Evolutionary conservation across 2,888 invertebrate genomes (phyloP).

Genomic region (Therioaphis trifolii): DNA sequence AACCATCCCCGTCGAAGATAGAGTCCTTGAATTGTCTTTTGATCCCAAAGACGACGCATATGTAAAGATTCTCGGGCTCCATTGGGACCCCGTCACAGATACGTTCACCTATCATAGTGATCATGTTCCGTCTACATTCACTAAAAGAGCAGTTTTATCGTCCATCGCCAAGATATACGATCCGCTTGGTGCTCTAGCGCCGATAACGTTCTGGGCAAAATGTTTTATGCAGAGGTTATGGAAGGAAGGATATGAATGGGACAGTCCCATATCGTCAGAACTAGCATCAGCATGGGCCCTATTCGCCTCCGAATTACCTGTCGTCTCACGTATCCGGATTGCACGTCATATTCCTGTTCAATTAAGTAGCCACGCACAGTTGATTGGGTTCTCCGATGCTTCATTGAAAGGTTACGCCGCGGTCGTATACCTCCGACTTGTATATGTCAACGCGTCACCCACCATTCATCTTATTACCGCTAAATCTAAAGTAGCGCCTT

Average conservation of each 20-base stretch:
- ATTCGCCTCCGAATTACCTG: background rate
- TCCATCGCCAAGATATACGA: conserved; percentile 2
- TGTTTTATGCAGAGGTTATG: too few relatives aligned
- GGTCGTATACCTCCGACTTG: too few relatives aligned
- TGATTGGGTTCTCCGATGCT: too few relatives aligned
- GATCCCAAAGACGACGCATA: background rate
- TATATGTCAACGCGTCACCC: too few relatives aligned
- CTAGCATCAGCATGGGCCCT: background rate
- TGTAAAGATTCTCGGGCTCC: background rate
- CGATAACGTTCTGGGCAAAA: too few relatives aligned
- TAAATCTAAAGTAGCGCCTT: too few relatives aligned
- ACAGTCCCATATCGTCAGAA: background rate
- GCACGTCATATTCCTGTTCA: too few relatives aligned
- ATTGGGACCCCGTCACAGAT: too few relatives aligned
- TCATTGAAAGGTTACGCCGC: too few relatives aligned
- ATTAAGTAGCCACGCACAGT: too few relatives aligned
- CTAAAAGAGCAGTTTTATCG: conserved; percentile 5
- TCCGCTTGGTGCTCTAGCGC: background rate
- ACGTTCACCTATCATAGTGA: background rate
- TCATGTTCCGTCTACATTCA: too few relatives aligned
- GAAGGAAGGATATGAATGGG: background rate
- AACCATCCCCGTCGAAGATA: background rate
- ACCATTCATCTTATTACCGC: too few relatives aligned
- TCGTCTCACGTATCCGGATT: background rate
- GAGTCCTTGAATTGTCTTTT: background rate